Conservation (phyloP, 2,888 invertebrate genomes). For the Xestia rhomboidea region DNA sequence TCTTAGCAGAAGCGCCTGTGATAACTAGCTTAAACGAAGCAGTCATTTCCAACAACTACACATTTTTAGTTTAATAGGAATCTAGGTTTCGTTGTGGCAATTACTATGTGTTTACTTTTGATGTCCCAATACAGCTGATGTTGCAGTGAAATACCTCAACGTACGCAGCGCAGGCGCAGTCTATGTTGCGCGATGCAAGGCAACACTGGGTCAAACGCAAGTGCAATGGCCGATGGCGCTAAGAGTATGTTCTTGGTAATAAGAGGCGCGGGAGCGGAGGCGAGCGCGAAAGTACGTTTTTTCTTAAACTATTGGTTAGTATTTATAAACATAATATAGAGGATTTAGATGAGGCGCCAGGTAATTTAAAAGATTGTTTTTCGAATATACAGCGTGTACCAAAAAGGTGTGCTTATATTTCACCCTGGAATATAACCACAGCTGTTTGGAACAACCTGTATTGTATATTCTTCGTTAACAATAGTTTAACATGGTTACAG, state of each 20-base stretch:
- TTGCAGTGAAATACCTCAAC: conserved; percentile 33
- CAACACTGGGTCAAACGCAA: conserved; percentile 43
- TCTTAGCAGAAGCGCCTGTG: too few species aligned
- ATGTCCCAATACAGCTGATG: conserved; percentile 40
- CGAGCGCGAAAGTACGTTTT: background rate
- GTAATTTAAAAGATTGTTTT: background rate
- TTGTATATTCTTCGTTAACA: too few species aligned
- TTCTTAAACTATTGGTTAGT: background rate
- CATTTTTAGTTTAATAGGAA: background rate
- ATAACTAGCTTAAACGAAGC: too few species aligned
- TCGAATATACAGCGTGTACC: background rate
- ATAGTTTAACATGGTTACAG: background rate
- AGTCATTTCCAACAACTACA: background rate
- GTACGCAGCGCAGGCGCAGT: conserved; percentile 22
- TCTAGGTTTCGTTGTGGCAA: background rate
- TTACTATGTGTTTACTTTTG: background rate
- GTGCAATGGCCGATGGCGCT: conserved; percentile 52
- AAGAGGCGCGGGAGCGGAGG: background rate
- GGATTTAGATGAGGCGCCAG: too few species aligned
- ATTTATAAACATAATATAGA: background rate
- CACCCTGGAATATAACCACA: background rate
- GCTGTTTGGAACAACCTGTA: background rate
- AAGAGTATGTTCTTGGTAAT: background rate
- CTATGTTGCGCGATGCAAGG: conserved; percentile 38
- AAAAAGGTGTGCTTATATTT: background rate